Conservation (phyloP, 2,113 vertebrate genomes). For the Nansenia antarctica region DNA sequence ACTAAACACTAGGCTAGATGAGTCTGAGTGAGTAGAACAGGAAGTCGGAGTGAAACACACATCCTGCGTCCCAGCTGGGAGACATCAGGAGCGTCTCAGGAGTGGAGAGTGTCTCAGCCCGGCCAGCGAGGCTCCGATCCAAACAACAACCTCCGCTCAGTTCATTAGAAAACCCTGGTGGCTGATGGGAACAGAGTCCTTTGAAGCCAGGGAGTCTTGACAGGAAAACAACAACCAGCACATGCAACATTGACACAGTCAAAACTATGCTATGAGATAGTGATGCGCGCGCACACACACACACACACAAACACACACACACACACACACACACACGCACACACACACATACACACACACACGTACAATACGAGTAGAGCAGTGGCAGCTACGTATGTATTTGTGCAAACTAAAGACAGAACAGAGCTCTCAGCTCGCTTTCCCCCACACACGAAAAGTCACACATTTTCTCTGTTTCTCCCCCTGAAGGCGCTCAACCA, state of each 20-base stretch:
- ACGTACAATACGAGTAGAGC: neutral
- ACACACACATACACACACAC: too few relatives aligned
- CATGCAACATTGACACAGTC: too few relatives aligned
- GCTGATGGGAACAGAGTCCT: constrained; percentile 24
- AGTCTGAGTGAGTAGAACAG: neutral
- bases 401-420: constrained; percentile 26
- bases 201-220: constrained; percentile 5
- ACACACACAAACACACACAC: too few relatives aligned
- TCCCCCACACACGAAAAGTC: constrained; percentile 15
- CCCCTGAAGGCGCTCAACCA: neutral
- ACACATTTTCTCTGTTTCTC: constrained; percentile 8
- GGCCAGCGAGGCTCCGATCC: constrained; percentile 5
- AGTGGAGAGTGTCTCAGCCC: too few relatives aligned
- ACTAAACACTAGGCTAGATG: neutral
- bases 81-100: neutral
- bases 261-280: too few relatives aligned
- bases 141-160: too few relatives aligned
- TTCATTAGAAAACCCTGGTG: constrained; percentile 23
- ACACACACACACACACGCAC: too few relatives aligned
- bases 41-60: neutral
- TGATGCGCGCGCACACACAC: too few relatives aligned
- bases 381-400: too few relatives aligned
- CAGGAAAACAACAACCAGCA: neutral
- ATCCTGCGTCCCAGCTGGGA: neutral
- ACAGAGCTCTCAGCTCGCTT: constrained; percentile 20